A percentile compares a stretch with the other conserved stretches of the same genome.
Evolutionary conservation across 2,797 vertebrate genomes (phyloP).

Genomic region (Periparus ater): DNA sequence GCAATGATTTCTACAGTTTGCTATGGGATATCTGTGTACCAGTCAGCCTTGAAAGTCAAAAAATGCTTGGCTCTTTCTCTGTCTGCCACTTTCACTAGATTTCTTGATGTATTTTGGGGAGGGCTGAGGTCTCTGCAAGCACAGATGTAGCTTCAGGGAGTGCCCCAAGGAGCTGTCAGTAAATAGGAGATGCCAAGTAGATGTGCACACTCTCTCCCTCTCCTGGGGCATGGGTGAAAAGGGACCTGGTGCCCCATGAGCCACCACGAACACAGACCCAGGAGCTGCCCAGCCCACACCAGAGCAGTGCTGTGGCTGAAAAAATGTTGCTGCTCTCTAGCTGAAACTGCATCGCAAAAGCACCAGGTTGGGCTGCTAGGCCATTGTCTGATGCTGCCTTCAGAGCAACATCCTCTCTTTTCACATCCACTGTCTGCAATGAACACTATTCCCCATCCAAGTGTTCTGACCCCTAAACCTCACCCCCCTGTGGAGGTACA

Average conservation of each 20-base stretch:
- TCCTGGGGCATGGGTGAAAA: background rate
- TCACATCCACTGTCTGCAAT: background rate
- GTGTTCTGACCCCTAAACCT: background rate
- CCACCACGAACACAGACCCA: background rate
- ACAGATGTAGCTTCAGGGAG: background rate
- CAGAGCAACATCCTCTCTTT: background rate
- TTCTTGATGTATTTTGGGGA: background rate
- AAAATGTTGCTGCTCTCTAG: background rate
- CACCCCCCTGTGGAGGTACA: background rate
- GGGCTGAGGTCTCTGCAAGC: background rate
- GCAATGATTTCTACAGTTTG: background rate
- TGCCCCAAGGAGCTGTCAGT: background rate
- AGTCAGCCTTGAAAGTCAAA: background rate
- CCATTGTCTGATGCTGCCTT: background rate
- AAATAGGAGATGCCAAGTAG: background rate
- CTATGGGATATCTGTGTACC: background rate
- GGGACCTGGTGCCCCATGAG: background rate
- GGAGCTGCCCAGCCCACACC: background rate
- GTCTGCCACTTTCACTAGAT: background rate
- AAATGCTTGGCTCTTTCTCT: background rate
- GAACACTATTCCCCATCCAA: background rate
- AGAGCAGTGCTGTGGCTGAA: background rate
- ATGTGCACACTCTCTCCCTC: background rate
- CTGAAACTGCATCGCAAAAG: background rate
- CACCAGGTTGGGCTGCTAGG: background rate